Percentiles rank a stretch among this genome's conserved stretches.
Conservation (phyloP, 2,113 vertebrate genomes). For the Callocephalon fimbriatum region DNA sequence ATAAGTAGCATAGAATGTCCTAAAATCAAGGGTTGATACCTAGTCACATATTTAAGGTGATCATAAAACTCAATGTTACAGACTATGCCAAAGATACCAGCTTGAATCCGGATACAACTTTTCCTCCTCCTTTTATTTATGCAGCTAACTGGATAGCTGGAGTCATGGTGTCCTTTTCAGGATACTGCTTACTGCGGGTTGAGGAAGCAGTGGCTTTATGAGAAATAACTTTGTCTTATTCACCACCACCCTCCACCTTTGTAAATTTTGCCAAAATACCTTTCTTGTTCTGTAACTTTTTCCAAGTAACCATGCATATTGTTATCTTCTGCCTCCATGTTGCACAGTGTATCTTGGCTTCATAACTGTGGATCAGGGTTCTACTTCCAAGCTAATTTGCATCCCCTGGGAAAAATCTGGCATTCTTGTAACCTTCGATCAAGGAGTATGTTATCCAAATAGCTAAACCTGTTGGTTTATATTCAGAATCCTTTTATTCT, state of each 20-base stretch:
- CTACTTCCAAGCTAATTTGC: neutral
- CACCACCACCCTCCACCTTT: neutral
- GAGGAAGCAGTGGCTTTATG: neutral
- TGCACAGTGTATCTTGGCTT: neutral
- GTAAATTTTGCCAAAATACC: neutral
- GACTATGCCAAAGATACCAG: neutral
- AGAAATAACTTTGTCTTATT: neutral
- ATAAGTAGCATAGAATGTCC: neutral
- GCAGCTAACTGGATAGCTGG: neutral
- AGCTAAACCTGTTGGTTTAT: neutral
- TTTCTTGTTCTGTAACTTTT: neutral
- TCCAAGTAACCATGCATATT: neutral
- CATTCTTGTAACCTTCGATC: neutral
- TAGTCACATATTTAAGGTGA: neutral
- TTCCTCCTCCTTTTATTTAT: neutral
- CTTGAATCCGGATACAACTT: neutral
- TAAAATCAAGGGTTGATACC: neutral
- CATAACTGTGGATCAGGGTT: neutral
- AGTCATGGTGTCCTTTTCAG: neutral
- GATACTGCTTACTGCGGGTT: neutral
- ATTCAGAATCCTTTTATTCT: neutral
- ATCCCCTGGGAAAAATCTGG: neutral
- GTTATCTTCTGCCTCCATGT: neutral
- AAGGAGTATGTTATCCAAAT: neutral
- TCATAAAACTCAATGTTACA: neutral